Base-by-base conservation (phyloP, 2,113 vertebrate genomes). In the Phrynocephalus versicolor region DNA sequence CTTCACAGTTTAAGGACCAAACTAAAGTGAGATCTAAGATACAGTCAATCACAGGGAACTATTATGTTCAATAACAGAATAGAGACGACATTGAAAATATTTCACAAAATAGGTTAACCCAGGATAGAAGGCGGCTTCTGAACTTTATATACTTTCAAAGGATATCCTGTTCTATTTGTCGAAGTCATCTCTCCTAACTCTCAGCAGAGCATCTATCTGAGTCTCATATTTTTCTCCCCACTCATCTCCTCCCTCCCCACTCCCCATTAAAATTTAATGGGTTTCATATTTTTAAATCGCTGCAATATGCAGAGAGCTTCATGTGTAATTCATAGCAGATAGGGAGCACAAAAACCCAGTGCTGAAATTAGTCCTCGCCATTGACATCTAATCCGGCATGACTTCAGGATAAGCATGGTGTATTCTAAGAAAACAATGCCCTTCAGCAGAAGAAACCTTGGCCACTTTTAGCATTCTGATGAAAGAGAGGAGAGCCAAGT, bases 281-380 rank as follows among this genome's bases (percentile, higher is more conserved):
- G 58, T 70, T 90, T 91, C 12, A 88, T 82, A 79, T 89, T 90
- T 89, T 92, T 25, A 88, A 92, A 90, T 81, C 58, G 74, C 65
- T 86, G 86, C 23, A 89, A n/a, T 84, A 89, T 3, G 76, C 41
- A 83, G 86, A 92, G 69, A 87, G 39, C 25, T 51, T 92, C 33
- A 78, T 35, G 62, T 83, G 89, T 84, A 88, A 89, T 90, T 92
- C 79, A 81, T 84, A 82, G 89, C 83, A 75, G 85, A 85, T 15
- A 3, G 23, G 45, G 62, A 70, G 15, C 65, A 75, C 14, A 89
- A 89, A 86, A 91, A 41, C 60, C 55, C 27, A 37, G 88, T 88
- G 69, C 77, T 92, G 88, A 88, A 95, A 91, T 87, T 39, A 89
- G 81, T 85, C 30, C 13, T 85, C 13, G 15, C 77, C 75, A 19